Evolutionary conservation across 1,140 invertebrate species (phyloP).

Genomic region (Macrostomum lignano): DNA sequence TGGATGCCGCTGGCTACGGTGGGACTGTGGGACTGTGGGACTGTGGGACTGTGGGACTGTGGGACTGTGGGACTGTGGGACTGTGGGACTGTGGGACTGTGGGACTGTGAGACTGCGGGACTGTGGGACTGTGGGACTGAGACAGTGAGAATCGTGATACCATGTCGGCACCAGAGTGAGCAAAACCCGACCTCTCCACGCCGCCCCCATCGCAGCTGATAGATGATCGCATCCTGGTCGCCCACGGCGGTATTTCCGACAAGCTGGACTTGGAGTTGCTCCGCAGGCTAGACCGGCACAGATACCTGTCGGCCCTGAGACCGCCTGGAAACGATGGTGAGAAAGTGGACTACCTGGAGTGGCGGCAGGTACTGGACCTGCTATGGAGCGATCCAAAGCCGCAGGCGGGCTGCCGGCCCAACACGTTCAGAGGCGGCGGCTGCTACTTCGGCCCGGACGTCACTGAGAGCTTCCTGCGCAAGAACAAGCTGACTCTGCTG

Average conservation of each 20-base stretch:
- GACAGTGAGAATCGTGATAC: too few species aligned
- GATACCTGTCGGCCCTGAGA: conserved; percentile 45
- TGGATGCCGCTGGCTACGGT: conserved; percentile 61
- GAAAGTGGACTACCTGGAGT: conserved; percentile 12
- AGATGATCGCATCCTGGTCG: conserved; percentile 52
- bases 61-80: too few species aligned
- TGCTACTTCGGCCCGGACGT: conserved; percentile 7
- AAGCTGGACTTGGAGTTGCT: conserved; percentile 46
- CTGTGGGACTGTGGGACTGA: too few species aligned
- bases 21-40: too few species aligned
- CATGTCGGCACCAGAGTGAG: too few species aligned
- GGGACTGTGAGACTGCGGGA: too few species aligned
- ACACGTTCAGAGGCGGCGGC: too few species aligned
- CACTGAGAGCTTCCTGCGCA: conserved; percentile 6
- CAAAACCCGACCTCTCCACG: too few species aligned
- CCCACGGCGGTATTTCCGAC: conserved; percentile 59
- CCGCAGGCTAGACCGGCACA: conserved; percentile 41
- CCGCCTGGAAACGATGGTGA: conserved; percentile 32
- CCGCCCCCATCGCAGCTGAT: too few species aligned
- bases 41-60: too few species aligned
- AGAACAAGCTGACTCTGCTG: conserved; percentile 6
- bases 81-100: too few species aligned
- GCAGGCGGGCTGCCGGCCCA: conserved; percentile 1
- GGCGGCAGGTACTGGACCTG: conserved; percentile 14
- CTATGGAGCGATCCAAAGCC: conserved; percentile 8